Evolutionary conservation across 2,888 invertebrate species (phyloP).

Genomic region (Xestia sexstrigata): DNA sequence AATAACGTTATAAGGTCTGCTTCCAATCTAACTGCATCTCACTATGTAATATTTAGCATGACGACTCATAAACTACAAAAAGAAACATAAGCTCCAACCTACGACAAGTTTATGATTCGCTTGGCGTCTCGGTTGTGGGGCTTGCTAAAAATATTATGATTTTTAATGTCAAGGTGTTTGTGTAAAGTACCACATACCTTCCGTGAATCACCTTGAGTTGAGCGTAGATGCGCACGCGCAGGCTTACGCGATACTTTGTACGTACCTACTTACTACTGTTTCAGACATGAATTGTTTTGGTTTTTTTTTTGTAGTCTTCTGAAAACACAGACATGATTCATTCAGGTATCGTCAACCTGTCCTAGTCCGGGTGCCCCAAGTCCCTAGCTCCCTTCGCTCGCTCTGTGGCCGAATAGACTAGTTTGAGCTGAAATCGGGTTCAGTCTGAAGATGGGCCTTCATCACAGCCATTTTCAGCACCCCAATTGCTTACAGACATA

Average conservation of each 20-base stretch:
- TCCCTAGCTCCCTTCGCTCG: too few relatives aligned
- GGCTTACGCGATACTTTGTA: slow-evolving; percentile 15
- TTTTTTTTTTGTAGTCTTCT: neutral
- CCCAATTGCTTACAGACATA: slow-evolving; percentile 11
- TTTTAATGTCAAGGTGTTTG: slow-evolving; percentile 44
- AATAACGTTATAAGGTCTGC: neutral
- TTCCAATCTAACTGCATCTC: neutral
- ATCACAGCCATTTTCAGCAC: neutral
- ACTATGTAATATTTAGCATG: too few relatives aligned
- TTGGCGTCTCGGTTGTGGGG: neutral
- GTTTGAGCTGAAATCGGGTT: neutral
- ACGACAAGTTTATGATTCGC: neutral
- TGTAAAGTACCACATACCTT: slow-evolving; percentile 47
- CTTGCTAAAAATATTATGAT: slow-evolving; percentile 47
- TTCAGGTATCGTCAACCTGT: neutral
- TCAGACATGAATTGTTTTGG: neutral
- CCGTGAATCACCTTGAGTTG: slow-evolving; percentile 60
- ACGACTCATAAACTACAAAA: neutral
- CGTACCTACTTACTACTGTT: neutral
- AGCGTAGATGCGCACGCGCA: slow-evolving; percentile 44
- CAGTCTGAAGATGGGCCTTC: neutral
- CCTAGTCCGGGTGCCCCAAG: too few relatives aligned
- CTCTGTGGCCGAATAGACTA: neutral
- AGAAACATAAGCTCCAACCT: neutral
- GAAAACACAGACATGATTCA: neutral